phyloP scores from a whole-genome alignment of 2,113 vertebrate species.

The Carassius carassius region DNA sequence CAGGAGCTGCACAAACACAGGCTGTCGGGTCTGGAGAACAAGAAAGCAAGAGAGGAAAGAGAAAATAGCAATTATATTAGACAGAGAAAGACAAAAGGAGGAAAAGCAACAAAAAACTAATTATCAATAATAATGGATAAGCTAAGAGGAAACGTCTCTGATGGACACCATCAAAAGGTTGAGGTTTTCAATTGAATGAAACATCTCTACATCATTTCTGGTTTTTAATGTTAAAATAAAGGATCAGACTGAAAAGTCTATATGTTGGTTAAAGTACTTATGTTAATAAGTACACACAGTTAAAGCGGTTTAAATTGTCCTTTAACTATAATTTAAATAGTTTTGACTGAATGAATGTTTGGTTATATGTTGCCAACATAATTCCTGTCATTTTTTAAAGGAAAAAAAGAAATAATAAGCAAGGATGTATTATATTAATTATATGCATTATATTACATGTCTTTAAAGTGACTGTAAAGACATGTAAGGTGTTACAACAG shows the following conservation, averaged over 20 bases:
- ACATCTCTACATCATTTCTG: neutral
- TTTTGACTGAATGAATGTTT: no score
- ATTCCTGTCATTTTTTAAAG: neutral
- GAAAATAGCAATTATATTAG: neutral
- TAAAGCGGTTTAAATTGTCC: no score
- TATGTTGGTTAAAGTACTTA: no score
- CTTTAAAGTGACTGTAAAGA: neutral
- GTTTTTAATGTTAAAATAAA: neutral
- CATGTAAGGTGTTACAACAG: neutral
- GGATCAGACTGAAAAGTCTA: neutral
- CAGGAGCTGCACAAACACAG: conserved; percentile 94
- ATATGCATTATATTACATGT: neutral
- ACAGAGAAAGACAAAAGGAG: neutral
- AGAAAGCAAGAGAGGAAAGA: neutral
- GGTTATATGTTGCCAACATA: neutral
- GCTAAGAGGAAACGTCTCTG: neutral
- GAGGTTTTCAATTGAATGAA: neutral
- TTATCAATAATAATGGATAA: neutral
- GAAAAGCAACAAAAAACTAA: neutral
- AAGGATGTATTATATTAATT: neutral
- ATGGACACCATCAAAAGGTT: neutral
- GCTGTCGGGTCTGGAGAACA: conserved; percentile 87
- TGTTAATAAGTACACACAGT: no score
- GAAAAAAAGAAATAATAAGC: neutral
- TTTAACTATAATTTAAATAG: no score